Base-by-base conservation (phyloP, 2,888 invertebrate genomes). In the Blastobasis lacticolella region DNA sequence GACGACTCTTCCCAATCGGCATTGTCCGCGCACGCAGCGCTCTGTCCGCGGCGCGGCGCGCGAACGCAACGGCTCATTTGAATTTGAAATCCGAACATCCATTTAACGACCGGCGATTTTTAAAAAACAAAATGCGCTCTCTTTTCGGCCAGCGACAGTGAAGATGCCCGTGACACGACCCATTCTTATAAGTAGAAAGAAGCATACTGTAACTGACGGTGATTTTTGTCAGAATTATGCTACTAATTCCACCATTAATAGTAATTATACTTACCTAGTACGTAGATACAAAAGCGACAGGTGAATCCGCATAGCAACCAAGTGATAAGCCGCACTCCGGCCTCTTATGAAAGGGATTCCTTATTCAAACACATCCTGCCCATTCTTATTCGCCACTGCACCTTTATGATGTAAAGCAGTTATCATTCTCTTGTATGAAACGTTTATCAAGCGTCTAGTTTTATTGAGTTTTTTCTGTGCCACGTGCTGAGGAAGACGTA, bases 391-490 rank as follows among this genome's bases (percentile, higher is more conserved):
- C 59, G 58, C 63, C 59, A 67, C 62, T 79, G 73, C 76, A 79
- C 77, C 74, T 78, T 83, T 85, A 69, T 86, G 59, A 87, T 86
- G 83, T 69, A 75, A 85, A 87, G 76, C 74, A 76, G 80, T 84
- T 84, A 86, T 86, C 85, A 78, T 77, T 74, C 67, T 64, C 66
- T 70, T 73, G 64, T 68, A 58, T 64, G 64, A 62, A 61, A 63
- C 59, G 57, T 73, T 60, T 69, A 73, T 75, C 65, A 61, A 69
- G 71, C 74, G 71, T 75, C 73, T 77, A 83, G 81, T 79, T 80
- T 76, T 73, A 71, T 77, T 66, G 60, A 57, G 54, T 67, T 82
- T 82, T 82, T 84, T 71, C 53, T 46, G 37, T 51, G 78, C 62
- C 77, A 76, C 77, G 78, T 75, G 77, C 69, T 67, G 67, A 66